These are phyloP conservation scores for Cricetomys ansorgei DNA, from an alignment of 2,113 vertebrate genomes.

Conservation along the genomic window DNA sequence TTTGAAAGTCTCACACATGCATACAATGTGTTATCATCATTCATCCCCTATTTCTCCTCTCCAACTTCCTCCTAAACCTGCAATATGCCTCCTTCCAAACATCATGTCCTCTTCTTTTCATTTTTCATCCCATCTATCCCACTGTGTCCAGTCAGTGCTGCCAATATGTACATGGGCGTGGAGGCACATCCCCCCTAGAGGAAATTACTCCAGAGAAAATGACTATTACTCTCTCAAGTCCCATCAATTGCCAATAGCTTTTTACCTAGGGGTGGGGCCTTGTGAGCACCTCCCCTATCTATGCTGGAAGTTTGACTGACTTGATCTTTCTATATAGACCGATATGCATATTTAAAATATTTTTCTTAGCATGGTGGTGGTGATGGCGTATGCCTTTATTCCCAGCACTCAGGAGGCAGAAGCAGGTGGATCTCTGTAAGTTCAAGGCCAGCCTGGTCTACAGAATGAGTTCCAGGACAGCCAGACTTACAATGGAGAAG, in stretches of 20 bases:
- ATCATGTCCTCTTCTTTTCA: not conserved
- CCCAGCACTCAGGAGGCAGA: too few relatives aligned
- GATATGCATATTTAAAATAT: not conserved
- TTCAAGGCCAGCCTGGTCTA: too few relatives aligned
- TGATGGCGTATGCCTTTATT: too few relatives aligned
- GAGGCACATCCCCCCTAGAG: too few relatives aligned
- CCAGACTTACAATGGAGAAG: too few relatives aligned
- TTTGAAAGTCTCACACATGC: not conserved
- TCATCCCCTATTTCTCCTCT: not conserved
- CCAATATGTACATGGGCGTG: not conserved
- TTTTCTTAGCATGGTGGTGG: too few relatives aligned
- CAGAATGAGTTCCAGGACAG: too few relatives aligned
- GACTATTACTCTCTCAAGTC: not conserved
- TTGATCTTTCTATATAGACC: not conserved
- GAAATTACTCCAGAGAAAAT: not conserved
- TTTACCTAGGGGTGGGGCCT: not conserved
- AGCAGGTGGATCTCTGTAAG: too few relatives aligned
- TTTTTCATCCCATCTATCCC: not conserved
- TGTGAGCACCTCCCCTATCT: too few relatives aligned
- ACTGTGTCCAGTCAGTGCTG: not conserved
- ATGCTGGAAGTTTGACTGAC: not conserved
- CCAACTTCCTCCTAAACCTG: not conserved
- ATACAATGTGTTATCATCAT: not conserved
- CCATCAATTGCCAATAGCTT: not conserved
- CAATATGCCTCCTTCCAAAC: not conserved